These are phyloP conservation scores for Aspidoscelis tigris DNA, from an alignment of 2,113 vertebrate genomes.

Conservation along the genomic window DNA sequence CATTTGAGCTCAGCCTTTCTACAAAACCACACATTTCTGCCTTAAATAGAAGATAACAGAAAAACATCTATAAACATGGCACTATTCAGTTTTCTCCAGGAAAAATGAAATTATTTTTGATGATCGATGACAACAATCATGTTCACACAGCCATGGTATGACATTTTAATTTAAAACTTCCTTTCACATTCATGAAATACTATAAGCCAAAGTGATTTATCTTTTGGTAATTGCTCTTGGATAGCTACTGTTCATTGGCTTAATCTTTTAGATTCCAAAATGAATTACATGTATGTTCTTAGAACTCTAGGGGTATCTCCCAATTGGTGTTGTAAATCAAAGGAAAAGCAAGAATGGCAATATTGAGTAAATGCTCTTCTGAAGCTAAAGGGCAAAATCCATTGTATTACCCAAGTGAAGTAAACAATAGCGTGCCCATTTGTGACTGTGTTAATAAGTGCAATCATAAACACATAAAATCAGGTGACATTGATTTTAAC, in stretches of 20 bases:
- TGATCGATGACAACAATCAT: constrained; percentile 13
- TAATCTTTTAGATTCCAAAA: constrained; percentile 26
- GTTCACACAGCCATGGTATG: background rate
- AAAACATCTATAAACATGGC: constrained; percentile 5
- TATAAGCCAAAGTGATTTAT: constrained; percentile 14
- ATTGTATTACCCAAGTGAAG: background rate
- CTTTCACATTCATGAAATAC: constrained; percentile 15
- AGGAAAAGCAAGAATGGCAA: background rate
- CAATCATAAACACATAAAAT: background rate
- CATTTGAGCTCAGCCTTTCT: background rate
- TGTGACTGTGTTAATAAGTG: background rate
- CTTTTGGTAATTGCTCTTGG: constrained; percentile 9
- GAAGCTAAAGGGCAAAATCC: constrained; percentile 1
- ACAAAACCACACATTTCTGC: background rate
- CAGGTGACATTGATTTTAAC: background rate
- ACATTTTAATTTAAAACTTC: constrained; percentile 29
- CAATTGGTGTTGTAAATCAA: constrained; percentile 17
- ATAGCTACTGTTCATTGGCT: constrained; percentile 1
- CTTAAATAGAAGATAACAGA: background rate
- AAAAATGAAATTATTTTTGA: constrained; percentile 7
- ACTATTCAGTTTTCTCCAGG: background rate
- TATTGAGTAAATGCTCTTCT: background rate
- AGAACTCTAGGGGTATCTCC: constrained; percentile 18
- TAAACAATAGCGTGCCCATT: background rate
- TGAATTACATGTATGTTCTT: constrained; percentile 1